phyloP scores from a whole-genome alignment of 2,888 invertebrate species.

The Coelogynopora nodosa region DNA sequence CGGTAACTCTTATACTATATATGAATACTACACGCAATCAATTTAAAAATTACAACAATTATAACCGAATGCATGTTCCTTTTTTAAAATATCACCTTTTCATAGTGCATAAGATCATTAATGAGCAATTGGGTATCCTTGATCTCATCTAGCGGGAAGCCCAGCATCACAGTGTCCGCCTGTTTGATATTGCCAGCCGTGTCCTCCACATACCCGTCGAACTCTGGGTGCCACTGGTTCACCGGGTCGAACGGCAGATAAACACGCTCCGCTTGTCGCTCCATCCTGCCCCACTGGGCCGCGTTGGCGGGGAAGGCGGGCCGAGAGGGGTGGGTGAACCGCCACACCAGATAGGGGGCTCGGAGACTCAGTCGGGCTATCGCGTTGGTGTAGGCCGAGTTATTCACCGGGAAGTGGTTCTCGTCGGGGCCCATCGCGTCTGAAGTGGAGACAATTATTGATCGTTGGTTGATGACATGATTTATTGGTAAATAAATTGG shows the following conservation, averaged over 20 bases:
- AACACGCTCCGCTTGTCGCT: constrained; percentile 51
- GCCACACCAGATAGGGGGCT: constrained; percentile 8
- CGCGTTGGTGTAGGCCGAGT: constrained; percentile 50
- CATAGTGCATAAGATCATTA: constrained; percentile 50
- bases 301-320: neutral
- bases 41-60: too few species aligned
- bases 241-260: constrained; percentile 55
- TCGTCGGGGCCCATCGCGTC: constrained; percentile 49
- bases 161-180: constrained; percentile 50
- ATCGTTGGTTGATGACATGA: too few species aligned
- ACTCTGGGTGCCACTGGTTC: constrained; percentile 61
- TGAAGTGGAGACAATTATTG: too few species aligned
- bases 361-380: constrained; percentile 49
- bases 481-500: too few species aligned
- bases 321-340: neutral
- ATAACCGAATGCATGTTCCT: too few species aligned
- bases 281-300: constrained; percentile 33
- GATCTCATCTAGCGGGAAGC: constrained; percentile 51
- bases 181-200: constrained; percentile 49
- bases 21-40: too few species aligned
- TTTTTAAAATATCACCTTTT: constrained; percentile 42
- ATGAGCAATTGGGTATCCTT: constrained; percentile 49
- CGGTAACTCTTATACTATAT: too few species aligned
- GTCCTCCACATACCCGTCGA: constrained; percentile 55
- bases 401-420: constrained; percentile 49